phyloP scores from a whole-genome alignment of 2,888 invertebrate genomes.

The Synanthedon myopaeformis region DNA sequence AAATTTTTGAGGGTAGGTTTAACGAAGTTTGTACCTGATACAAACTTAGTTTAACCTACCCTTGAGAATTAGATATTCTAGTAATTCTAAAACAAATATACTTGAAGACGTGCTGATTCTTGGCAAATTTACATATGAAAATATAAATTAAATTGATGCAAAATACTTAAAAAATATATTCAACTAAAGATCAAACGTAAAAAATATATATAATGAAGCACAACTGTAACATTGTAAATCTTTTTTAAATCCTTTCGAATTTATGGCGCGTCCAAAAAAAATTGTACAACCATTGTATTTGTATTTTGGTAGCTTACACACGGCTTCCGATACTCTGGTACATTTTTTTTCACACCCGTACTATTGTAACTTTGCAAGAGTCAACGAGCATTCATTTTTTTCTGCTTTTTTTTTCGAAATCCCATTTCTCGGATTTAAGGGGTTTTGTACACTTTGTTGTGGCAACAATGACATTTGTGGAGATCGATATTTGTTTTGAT shows the following conservation, averaged over 20 bases:
- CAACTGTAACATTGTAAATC: conserved; percentile 11
- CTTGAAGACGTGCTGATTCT: no score
- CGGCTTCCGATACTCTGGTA: conserved; percentile 30
- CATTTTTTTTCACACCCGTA: conserved; percentile 33
- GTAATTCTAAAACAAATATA: no score
- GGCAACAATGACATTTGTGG: conserved; percentile 62
- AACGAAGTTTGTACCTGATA: no score
- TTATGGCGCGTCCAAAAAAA: conserved; percentile 23
- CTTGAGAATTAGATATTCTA: no score
- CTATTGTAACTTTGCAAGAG: conserved; percentile 53
- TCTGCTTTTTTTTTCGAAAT: conserved; percentile 41
- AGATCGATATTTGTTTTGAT: conserved; percentile 62
- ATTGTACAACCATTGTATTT: conserved; percentile 44
- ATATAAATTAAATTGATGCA: no score
- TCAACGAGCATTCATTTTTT: conserved; percentile 57
- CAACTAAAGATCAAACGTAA: no score
- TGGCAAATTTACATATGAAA: no score
- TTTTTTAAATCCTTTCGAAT: conserved; percentile 27
- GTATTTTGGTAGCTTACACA: conserved; percentile 60
- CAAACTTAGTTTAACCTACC: no score
- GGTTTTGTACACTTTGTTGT: conserved; percentile 69
- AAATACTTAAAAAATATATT: no score
- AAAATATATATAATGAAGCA: no score
- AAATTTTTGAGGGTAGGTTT: no score
- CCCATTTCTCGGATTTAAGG: conserved; percentile 67